Evolutionary conservation across 2,797 vertebrate species (phyloP), one percentile per base, ranked within the genome.

Genomic region (Mormyrops attenuatus): DNA sequence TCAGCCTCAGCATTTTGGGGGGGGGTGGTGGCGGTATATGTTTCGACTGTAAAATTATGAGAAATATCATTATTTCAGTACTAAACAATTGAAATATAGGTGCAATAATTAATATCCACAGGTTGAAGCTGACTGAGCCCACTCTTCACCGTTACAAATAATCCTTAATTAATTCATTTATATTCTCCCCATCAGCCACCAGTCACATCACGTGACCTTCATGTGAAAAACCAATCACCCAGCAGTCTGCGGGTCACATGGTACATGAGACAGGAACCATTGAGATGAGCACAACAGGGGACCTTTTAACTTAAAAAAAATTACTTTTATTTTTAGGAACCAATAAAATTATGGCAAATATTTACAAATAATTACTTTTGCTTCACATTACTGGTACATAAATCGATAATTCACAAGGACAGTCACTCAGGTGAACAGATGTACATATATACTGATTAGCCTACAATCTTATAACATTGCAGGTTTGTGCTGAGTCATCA

Each of bases 261-360:
- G 22, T 53, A 38, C 7, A 20, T n/a, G 11, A 9, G 9, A n/a
- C 30, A 9, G 15, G 47, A 47, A 60, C 52, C 52, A 6, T 3
- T 3, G 7, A 77, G 15, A 47, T 22, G 34, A 11, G 92, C 92
- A 88, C 63, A 95, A 93, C 89, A 90, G 87, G 88, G 91, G 92
- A 85, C 63, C 90, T 93, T 93, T 94, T 95, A 96, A 97, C 97
- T 97, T 98, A 89, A 97, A 98, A 99, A 97, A 99, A 99, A 98
- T 97, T 99, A 98, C 96, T 98, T 99, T 99, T 99, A 99, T 99
- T 99, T 97, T 95, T 97, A 97, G 96, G 97, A 98, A 99, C 97
- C 97, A 99, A 99, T 99, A 99, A 99, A 99, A 99, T 99, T 99
- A 99, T 99, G 97, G 97, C 96, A 98, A 98, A 97, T 99, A 99